Evolutionary conservation across 2,888 invertebrate species (phyloP), one percentile per base, ranked within the genome.

Genomic region (Beris chalybata): DNA sequence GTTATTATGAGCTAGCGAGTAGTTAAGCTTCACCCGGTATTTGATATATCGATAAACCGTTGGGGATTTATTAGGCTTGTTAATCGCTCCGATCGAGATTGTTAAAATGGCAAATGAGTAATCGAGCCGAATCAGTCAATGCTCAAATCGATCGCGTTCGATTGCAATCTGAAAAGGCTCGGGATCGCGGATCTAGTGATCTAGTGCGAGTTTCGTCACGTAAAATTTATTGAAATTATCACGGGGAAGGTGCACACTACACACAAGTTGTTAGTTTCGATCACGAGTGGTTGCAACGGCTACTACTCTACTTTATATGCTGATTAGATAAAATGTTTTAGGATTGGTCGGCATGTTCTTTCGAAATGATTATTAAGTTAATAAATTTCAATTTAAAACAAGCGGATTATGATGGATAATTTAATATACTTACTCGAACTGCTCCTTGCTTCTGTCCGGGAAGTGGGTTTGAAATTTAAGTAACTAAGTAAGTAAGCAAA

Each of bases 61-160:
- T 61, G 15, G 52, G 44, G 52, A 61, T 61, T 61, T 61, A 61
- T 61, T 38, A 52, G 50, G 38, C 61, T 61, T 61, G 61, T 61
- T 61, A 61, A 52, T 61, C 50, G 61, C 22, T 50, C 61, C 50
- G 50, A 61, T 50, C 61, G 50, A 22, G 38, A 52, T 45, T 52
- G 52, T 61, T 38, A 32, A 43, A 59, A 48, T 52, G 52, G 50
- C 52, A 61, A 59, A 61, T 61, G 38, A 38, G 61, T 61, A 61
- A 52, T 61, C 50, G 50, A 61, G 50, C 52, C 3, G 52, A 61
- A 50, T 52, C 61, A 61, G 11, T 32, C 32, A 38, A 61, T 61
- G 38, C 52, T 50, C 22, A n/a, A 52, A 31, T 22, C 13, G 52
- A 38, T 61, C 15, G 61, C 47, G 31, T 32, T 4, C 15, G 31